Evolutionary conservation across 2,888 invertebrate genomes (phyloP).

Genomic region (Thumatha senex): DNA sequence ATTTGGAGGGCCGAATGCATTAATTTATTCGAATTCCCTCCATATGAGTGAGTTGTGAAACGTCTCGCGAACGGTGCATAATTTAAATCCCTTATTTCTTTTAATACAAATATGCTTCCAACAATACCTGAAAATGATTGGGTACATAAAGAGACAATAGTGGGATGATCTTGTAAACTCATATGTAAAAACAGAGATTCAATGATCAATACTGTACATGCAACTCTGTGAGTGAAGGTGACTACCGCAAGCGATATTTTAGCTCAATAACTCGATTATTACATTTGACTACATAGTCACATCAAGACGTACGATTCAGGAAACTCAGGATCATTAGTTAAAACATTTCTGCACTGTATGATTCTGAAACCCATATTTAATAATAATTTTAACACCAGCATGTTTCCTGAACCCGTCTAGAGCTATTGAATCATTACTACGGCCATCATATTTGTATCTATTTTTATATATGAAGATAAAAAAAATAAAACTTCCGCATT

Average conservation of each 20-base stretch:
- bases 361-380: too few species aligned
- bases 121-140: neutral
- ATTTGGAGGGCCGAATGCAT: neutral
- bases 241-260: too few species aligned
- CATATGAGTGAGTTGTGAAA: constrained; percentile 25
- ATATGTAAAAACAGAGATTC: too few species aligned
- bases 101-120: constrained; percentile 21
- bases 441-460: constrained; percentile 35
- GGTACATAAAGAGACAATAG: too few species aligned
- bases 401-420: too few species aligned
- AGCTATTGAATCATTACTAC: neutral
- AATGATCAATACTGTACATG: too few species aligned
- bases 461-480: constrained; percentile 37
- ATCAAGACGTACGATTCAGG: neutral
- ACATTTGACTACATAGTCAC: neutral
- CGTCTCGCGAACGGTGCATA: constrained; percentile 24
- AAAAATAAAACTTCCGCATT: constrained; percentile 35
- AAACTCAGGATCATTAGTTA: too few species aligned
- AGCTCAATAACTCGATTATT: too few species aligned
- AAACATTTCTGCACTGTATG: too few species aligned
- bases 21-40: neutral
- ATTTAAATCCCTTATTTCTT: constrained; percentile 9
- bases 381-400: too few species aligned
- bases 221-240: too few species aligned
- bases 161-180: too few species aligned